A percentile compares a stretch with the other conserved stretches of the same genome.
Conservation (phyloP, 2,797 vertebrate species). For the Arnoldichthys spilopterus region DNA sequence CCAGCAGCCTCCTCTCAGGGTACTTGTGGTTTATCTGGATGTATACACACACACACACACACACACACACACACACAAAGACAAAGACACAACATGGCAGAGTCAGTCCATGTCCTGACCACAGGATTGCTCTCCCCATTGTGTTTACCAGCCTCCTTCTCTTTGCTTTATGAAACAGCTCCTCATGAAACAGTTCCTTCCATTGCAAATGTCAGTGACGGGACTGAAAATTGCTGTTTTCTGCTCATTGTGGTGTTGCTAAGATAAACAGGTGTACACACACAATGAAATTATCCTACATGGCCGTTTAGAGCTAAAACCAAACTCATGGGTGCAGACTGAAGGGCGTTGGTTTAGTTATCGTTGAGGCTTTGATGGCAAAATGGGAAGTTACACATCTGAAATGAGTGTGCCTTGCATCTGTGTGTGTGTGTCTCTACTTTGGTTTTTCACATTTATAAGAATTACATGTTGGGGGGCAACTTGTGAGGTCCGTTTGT, state of each 20-base stretch:
- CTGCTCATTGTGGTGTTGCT: slow-evolving; percentile 29
- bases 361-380: slow-evolving; percentile 15
- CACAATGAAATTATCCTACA: slow-evolving; percentile 15
- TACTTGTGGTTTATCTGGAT: slow-evolving; percentile 98
- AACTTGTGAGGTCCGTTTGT: slow-evolving; percentile 25
- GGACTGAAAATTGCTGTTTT: slow-evolving; percentile 25
- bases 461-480: not conserved
- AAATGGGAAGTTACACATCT: slow-evolving; percentile 16
- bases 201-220: slow-evolving; percentile 20
- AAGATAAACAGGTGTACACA: slow-evolving; percentile 44
- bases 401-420: not conserved
- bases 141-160: slow-evolving; percentile 45
- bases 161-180: slow-evolving; percentile 25
- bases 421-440: slow-evolving; percentile 1
- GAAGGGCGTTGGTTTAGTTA: slow-evolving; percentile 6
- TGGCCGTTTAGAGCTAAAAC: slow-evolving; percentile 4
- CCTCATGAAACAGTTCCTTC: not conserved
- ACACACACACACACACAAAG: slow-evolving; percentile 60
- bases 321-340: not conserved
- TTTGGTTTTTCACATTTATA: slow-evolving; percentile 1
- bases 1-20: slow-evolving; percentile 94
- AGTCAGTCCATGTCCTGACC: slow-evolving; percentile 49
- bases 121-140: slow-evolving; percentile 49
- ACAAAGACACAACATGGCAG: slow-evolving; percentile 68
- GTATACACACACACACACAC: slow-evolving; percentile 44